Conservation (phyloP, 2,113 vertebrate species). For the Isurus oxyrinchus region DNA sequence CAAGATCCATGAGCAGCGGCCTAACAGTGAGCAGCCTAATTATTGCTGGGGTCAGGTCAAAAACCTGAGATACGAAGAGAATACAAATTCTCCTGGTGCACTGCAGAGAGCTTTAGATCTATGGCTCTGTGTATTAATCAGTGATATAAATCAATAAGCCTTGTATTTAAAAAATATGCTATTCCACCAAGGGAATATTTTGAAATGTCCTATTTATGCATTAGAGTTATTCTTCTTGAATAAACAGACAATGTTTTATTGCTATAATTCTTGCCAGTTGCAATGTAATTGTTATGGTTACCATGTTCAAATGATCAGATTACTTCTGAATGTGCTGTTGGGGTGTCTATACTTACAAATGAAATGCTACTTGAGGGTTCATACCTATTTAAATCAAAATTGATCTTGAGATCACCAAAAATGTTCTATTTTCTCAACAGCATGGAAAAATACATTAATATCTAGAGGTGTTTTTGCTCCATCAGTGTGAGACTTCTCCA, state of each 20-base stretch:
- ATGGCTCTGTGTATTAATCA: not conserved
- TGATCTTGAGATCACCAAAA: not conserved
- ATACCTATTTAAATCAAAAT: not conserved
- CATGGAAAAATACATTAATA: not conserved
- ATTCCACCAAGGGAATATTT: slow-evolving; percentile 3
- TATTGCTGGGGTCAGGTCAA: not conserved
- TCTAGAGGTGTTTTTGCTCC: not conserved
- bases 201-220: not conserved
- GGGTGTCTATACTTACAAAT: not conserved
- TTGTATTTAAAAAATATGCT: not conserved
- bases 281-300: not conserved
- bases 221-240: not conserved
- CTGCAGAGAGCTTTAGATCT: too few relatives aligned
- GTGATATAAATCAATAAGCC: not conserved
- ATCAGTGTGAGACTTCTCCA: not conserved
- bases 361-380: not conserved
- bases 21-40: not conserved
- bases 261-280: not conserved
- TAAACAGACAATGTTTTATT: not conserved
- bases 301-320: not conserved
- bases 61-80: not conserved
- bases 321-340: not conserved
- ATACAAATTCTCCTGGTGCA: not conserved
- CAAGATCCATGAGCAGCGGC: not conserved
- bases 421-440: not conserved